Evolutionary conservation across 2,888 invertebrate genomes (phyloP), one percentile per base, ranked within the genome.

Genomic region (Noctua janthina): DNA sequence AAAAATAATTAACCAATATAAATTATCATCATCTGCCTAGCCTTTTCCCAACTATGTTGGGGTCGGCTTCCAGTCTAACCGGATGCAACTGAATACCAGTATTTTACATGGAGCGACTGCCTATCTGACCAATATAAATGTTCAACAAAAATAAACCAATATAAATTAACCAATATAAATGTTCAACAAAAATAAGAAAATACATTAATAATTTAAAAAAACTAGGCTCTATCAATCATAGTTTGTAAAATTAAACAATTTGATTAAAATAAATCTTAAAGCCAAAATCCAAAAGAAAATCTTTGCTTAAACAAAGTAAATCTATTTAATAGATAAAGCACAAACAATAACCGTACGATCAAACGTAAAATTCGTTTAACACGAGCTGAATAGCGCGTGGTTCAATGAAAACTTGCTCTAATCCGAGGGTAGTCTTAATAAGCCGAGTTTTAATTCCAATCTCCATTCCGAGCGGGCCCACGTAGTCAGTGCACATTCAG

Each of bases 391-490:
- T 89, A 75, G 87, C 82, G 83, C 87, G 74, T 85, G 78, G 73
- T 83, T 86, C 82, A 88, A 85, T 90, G 83, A 85, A 88, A 94
- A 94, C 92, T 94, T 93, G 90, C 90, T 91, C 92, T 93, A 93
- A 94, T 94, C 93, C 92, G 89, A 84, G 90, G 91, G 91, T 86
- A 90, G 91, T 93, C 94, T 94, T 95, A 93, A 93, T 93, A 94
- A 94, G 93, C 90, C 90, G 93, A 94, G 93, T 94, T 95, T 95
- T 95, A 95, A 95, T 95, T 94, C 92, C 91, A 94, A 94, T 95
- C 94, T 94, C 93, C 93, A 94, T 95, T 93, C 92, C 88, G 83
- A 91, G 91, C 87, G 92, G 90, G 92, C 90, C 90, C 91, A 90
- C 91, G 91, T 88, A 89, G 85, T 88, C 92, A 91, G 91, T 94